Evolutionary conservation across 2,797 vertebrate genomes (phyloP).

Genomic region (Chiloscyllium punctatum): DNA sequence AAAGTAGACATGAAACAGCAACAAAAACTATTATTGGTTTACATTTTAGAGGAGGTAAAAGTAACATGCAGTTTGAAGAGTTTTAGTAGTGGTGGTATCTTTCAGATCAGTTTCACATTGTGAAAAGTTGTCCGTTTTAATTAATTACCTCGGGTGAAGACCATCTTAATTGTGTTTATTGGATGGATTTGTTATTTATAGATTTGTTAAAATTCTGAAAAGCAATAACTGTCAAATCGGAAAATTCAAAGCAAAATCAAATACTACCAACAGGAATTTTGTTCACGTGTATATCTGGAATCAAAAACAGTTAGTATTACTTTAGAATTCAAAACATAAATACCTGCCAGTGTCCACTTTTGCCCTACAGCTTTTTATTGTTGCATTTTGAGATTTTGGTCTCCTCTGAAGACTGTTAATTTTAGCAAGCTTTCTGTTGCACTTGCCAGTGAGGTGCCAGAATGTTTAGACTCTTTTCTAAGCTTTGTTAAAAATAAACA

Average conservation of each 20-base stretch:
- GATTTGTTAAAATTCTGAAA: neutral
- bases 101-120: neutral
- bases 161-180: neutral
- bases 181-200: neutral
- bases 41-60: neutral
- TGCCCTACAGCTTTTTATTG: constrained; percentile 76
- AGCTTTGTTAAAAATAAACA: constrained; percentile 47
- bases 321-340: constrained; percentile 13
- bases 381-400: constrained; percentile 82
- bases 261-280: neutral
- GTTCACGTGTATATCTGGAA: neutral
- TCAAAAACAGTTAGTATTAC: neutral
- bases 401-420: constrained; percentile 78
- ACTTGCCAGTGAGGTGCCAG: constrained; percentile 53
- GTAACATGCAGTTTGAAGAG: neutral
- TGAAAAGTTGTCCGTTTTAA: neutral
- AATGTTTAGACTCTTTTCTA: constrained; percentile 45
- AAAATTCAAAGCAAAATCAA: neutral
- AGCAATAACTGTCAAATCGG: neutral
- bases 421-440: constrained; percentile 62
- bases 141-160: neutral
- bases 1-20: neutral
- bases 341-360: constrained; percentile 43
- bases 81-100: neutral
- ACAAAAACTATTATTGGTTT: neutral